Conservation (phyloP, 2,888 invertebrate genomes). For the Phragmatobia fuliginosa region DNA sequence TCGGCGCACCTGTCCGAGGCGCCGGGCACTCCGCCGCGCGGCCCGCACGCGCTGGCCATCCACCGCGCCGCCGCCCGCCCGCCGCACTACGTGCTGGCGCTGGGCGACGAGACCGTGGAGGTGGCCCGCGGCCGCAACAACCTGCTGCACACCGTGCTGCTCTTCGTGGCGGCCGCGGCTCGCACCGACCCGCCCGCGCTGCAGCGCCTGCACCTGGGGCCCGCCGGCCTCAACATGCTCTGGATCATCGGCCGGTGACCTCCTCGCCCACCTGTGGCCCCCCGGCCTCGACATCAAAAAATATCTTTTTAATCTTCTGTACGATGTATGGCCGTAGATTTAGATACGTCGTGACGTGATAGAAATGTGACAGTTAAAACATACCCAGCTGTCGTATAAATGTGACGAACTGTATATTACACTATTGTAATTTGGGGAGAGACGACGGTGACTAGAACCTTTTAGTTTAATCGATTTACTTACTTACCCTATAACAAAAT, state of each 20-base stretch:
- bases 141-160: conserved; percentile 93
- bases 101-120: conserved; percentile 48
- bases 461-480: not conserved
- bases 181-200: conserved; percentile 87
- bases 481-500: not conserved
- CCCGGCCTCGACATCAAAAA: too few relatives aligned
- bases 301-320: too few relatives aligned
- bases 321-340: too few relatives aligned
- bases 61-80: conserved; percentile 39
- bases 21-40: conserved; percentile 9
- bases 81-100: conserved; percentile 46
- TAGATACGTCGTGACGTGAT: too few relatives aligned
- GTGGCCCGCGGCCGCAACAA: conserved; percentile 91
- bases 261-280: not conserved
- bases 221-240: conserved; percentile 90
- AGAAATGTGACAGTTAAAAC: not conserved
- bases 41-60: conserved; percentile 21
- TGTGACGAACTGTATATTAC: not conserved
- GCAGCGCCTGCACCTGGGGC: conserved; percentile 72
- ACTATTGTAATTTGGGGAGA: not conserved
- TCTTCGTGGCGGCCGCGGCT: conserved; percentile 92
- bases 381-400: not conserved
- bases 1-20: conserved; percentile 74
- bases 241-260: conserved; percentile 90
- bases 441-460: not conserved